These are phyloP conservation scores for Molothrus aeneus DNA, from an alignment of 2,797 vertebrate species.

Conservation along the genomic window DNA sequence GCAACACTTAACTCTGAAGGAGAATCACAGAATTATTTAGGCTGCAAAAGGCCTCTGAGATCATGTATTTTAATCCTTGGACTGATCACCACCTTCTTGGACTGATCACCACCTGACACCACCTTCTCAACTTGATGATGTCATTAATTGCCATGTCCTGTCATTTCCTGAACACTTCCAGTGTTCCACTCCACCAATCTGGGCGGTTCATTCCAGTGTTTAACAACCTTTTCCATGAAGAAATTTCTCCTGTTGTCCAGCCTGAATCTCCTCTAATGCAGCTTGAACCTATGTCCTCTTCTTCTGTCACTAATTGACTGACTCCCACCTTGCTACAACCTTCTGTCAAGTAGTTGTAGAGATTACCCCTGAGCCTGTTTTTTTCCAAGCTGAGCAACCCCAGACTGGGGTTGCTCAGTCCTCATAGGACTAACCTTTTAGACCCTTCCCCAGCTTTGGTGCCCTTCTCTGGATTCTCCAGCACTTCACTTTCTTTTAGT, in stretches of 20 bases:
- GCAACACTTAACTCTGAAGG: neutral
- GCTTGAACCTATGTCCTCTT: neutral
- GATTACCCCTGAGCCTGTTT: neutral
- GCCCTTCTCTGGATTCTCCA: neutral
- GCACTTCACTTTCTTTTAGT: neutral
- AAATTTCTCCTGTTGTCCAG: neutral
- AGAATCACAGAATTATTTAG: neutral
- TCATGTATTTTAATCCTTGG: neutral
- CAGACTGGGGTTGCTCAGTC: no score
- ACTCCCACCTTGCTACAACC: neutral
- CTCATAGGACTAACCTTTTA: neutral
- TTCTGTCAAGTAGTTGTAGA: neutral
- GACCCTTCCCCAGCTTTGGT: neutral
- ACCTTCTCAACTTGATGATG: neutral
- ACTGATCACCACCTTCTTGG: no score
- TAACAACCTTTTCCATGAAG: neutral
- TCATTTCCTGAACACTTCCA: neutral
- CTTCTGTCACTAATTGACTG: fast-evolving
- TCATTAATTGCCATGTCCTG: neutral
- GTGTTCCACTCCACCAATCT: neutral
- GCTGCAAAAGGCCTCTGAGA: neutral
- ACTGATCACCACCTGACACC: no score
- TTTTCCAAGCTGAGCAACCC: neutral
- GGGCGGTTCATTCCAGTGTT: neutral
- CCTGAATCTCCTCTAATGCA: neutral